Evolutionary conservation across 2,113 vertebrate species (phyloP), one percentile per base, ranked within the genome.

Genomic region (Morphnarchus princeps): DNA sequence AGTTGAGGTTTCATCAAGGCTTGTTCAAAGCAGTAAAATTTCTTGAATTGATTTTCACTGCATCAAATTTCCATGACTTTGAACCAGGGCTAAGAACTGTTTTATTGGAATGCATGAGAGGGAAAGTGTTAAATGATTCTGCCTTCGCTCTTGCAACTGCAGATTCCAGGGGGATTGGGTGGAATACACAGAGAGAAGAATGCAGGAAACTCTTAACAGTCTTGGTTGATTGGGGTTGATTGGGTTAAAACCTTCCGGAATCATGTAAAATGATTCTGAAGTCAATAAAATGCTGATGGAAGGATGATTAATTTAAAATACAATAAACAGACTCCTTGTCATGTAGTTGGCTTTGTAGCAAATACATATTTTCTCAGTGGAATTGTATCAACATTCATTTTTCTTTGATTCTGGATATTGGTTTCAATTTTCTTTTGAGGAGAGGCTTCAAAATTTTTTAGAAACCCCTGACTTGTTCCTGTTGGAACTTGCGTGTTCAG

Each of bases 171-270:
- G 93, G 93, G 93, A 95, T 31, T 95, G 93, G 90, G 90, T 94
- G 94, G 77, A 95, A 95, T 87, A 74, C 54, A 6, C 5, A 11
- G 86, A 82, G 79, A 89, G 66, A 89, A 92, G 85, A 93, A 94
- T 54, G 55, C 93, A 97, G 97, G 97, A 97, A 98, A 90, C 89
- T 61, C 87, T 82, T 88, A 95, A 81, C 87, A 78, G 13, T 87
- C 70, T 58, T 24, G 29, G 58, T 80, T 92, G 57, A 95, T 96
- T 97, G 82, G 92, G 83, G 87, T 95, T 96, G 97, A 98, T 97
- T 95, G 96, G 96, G 97, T 97, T 97, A 97, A 98, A 96, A 95
- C 95, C 93, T 97, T 97, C 92, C 1, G 9, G 95, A 97, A 93
- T 76, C 54, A 93, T 63, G 78, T 90, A 69, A 95, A 94, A 88